Percentiles rank a stretch among this genome's conserved stretches.
These are phyloP conservation scores for Psittacara wagleri DNA, from an alignment of 2,113 vertebrate genomes.

Conservation along the genomic window DNA sequence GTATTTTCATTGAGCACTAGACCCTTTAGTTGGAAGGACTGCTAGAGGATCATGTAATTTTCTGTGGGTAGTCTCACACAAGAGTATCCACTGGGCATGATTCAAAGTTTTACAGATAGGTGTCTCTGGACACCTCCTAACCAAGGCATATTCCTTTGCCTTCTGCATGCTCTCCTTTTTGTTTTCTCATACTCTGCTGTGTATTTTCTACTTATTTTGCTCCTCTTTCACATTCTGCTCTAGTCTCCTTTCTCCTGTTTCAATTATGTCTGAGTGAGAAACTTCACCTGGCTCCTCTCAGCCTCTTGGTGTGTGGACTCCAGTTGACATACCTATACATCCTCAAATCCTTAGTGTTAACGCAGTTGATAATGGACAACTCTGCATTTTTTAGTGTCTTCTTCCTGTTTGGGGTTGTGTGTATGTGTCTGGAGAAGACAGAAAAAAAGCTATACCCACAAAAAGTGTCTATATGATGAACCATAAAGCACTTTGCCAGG, in stretches of 20 bases:
- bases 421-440: not conserved
- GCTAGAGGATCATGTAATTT: not conserved
- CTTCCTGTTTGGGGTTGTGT: not conserved
- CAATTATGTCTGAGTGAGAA: not conserved
- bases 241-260: not conserved
- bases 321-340: not conserved
- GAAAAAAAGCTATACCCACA: not conserved
- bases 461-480: not conserved
- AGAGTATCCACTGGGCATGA: not conserved
- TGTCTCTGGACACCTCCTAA: not conserved
- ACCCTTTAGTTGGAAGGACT: not conserved
- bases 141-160: not conserved
- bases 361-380: not conserved
- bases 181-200: not conserved
- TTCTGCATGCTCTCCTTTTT: not conserved
- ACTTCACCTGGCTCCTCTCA: not conserved
- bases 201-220: not conserved
- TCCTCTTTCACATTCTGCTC: not conserved
- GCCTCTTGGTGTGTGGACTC: not conserved
- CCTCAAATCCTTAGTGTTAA: not conserved
- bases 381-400: not conserved
- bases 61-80: not conserved
- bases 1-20: not conserved
- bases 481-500: not conserved
- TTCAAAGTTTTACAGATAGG: not conserved